Evolutionary conservation across 2,797 vertebrate species (phyloP).

Genomic region (Hipposideros larvatus): DNA sequence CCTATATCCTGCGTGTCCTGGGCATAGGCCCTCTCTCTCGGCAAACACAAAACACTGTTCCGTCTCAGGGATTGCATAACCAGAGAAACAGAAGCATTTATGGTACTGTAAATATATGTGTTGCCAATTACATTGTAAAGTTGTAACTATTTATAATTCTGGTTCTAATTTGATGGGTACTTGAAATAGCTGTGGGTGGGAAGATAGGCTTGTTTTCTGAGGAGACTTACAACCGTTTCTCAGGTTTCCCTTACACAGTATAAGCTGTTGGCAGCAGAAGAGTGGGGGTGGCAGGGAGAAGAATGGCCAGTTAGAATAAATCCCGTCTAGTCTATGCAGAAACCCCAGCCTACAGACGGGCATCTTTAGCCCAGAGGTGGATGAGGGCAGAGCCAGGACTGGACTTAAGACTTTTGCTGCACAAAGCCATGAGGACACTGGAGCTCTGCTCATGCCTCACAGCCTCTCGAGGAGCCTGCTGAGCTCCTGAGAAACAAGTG

Average conservation of each 20-base stretch:
- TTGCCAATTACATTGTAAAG: conserved; percentile 99
- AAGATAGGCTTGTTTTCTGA: conserved; percentile 89
- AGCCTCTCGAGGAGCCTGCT: conserved; percentile 34
- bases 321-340: conserved; percentile 76
- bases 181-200: conserved; percentile 93
- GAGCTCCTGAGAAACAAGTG: conserved; percentile 31
- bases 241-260: conserved; percentile 91
- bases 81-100: conserved; percentile 98
- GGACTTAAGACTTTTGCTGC: conserved; percentile 55
- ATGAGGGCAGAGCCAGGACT: conserved; percentile 44
- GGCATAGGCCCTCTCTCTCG: conserved; percentile 87
- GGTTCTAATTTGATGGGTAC: conserved; percentile 92
- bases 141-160: conserved; percentile 99
- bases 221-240: conserved; percentile 92
- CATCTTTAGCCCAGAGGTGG: conserved; percentile 11
- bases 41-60: conserved; percentile 94
- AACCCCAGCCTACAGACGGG: conserved; percentile 49
- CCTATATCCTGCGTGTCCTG: conserved; percentile 81
- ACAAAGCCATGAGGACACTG: conserved; percentile 17
- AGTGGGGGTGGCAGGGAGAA: conserved; percentile 76
- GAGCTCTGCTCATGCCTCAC: conserved; percentile 51
- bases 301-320: conserved; percentile 78
- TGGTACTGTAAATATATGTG: conserved; percentile 99
- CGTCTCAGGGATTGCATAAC: conserved; percentile 99
- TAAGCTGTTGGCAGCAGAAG: conserved; percentile 71